These are phyloP conservation scores for Vultur gryphus DNA, from an alignment of 2,797 vertebrate genomes.

Conservation along the genomic window DNA sequence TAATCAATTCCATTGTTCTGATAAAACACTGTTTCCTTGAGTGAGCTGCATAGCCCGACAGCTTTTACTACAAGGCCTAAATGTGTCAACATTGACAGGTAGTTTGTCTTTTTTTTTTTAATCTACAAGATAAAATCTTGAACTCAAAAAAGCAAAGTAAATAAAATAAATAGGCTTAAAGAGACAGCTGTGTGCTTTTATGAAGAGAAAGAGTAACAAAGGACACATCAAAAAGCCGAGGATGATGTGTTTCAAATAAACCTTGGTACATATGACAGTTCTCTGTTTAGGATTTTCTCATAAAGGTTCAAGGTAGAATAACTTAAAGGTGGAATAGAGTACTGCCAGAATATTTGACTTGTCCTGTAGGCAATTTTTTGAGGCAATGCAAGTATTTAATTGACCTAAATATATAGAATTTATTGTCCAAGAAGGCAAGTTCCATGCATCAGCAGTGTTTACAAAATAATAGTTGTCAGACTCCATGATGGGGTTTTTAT, in stretches of 20 bases:
- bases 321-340: conserved; percentile 16
- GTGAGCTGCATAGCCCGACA: neutral
- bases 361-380: conserved; percentile 37
- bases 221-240: neutral
- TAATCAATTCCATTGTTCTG: neutral
- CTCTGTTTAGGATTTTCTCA: neutral
- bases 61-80: neutral
- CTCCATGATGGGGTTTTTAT: conserved; percentile 2
- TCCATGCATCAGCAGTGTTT: conserved; percentile 47
- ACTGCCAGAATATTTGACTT: conserved; percentile 47
- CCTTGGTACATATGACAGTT: neutral
- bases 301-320: conserved; percentile 47
- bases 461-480: conserved; percentile 48
- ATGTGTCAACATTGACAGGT: neutral
- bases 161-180: neutral
- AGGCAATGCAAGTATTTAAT: conserved; percentile 61
- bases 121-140: neutral
- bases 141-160: neutral
- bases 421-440: conserved; percentile 53
- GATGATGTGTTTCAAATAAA: neutral
- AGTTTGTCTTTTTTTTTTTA: neutral
- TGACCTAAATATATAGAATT: conserved; percentile 65
- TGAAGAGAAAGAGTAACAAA: neutral
- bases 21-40: neutral
- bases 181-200: neutral